Conservation (phyloP, 2,113 vertebrate species). For the Phaethon lepturus region DNA sequence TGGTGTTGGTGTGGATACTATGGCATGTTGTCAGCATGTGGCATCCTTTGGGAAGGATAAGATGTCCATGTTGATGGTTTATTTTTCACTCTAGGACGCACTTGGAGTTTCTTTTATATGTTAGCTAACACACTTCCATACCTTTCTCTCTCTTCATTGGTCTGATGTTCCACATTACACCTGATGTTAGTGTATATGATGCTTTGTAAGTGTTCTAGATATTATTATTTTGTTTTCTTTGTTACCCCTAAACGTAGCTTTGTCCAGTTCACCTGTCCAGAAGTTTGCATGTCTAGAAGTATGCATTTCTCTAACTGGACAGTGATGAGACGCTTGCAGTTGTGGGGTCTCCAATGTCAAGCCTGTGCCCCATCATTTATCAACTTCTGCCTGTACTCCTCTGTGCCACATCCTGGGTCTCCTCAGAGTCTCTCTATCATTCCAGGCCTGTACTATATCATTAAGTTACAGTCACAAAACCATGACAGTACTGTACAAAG, state of each 20-base stretch:
- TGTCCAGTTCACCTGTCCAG: not conserved
- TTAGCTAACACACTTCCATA: not conserved
- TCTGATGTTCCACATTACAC: not conserved
- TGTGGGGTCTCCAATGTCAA: fast-evolving
- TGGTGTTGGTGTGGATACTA: not conserved
- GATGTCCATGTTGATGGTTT: not conserved
- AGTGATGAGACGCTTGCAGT: not conserved
- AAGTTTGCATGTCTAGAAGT: not conserved
- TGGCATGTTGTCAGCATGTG: not conserved
- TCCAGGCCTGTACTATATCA: not conserved
- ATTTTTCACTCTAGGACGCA: not conserved
- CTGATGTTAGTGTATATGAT: not conserved
- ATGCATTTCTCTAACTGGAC: not conserved
- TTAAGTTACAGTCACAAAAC: not conserved
- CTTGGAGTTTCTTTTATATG: not conserved
- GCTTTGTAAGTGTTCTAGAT: not conserved
- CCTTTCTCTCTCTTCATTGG: not conserved
- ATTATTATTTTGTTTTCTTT: not conserved
- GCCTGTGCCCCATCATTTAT: not conserved
- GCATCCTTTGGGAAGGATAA: not conserved
- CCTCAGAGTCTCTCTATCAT: not conserved
- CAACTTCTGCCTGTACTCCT: not conserved
- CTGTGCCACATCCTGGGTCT: not conserved
- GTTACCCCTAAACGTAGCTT: not conserved
- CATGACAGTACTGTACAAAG: not conserved